phyloP scores from a whole-genome alignment of 2,797 vertebrate genomes.

The Sandelia bainsii region DNA sequence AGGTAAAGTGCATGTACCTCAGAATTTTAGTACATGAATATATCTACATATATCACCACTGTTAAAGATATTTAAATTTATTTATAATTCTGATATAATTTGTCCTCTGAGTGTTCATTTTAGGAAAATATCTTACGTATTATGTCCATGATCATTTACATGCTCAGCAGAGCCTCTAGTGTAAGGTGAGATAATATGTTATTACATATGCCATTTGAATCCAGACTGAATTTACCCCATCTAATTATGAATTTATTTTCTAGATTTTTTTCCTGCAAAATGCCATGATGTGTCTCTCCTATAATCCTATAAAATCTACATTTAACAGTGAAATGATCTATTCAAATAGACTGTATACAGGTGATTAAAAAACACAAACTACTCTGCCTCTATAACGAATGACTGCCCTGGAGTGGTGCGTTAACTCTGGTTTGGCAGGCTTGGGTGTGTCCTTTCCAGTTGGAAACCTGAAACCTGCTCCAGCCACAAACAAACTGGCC shows the following conservation, averaged over 20 bases:
- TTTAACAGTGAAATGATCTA: too few species aligned
- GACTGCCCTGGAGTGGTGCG: neutral
- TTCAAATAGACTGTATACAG: neutral
- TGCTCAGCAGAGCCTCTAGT: too few species aligned
- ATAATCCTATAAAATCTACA: neutral
- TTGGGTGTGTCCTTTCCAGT: constrained; percentile 57
- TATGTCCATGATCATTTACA: too few species aligned
- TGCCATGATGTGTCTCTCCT: too few species aligned
- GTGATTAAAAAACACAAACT: neutral
- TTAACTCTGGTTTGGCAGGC: constrained; percentile 30
- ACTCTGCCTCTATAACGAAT: neutral
- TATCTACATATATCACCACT: too few species aligned
- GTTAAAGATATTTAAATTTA: too few species aligned
- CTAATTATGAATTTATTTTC: neutral
- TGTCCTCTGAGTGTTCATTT: too few species aligned
- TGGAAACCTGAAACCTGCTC: constrained; percentile 56
- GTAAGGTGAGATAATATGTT: neutral
- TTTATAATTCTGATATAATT: too few species aligned
- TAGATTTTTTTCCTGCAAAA: neutral
- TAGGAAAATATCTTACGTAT: too few species aligned
- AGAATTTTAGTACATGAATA: too few species aligned
- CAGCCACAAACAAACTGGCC: constrained; percentile 32
- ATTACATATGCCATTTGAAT: neutral
- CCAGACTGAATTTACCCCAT: too few species aligned
- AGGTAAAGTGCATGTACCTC: too few species aligned